Evolutionary conservation across 2,888 invertebrate species (phyloP).

Genomic region (Temnothorax ravouxi): DNA sequence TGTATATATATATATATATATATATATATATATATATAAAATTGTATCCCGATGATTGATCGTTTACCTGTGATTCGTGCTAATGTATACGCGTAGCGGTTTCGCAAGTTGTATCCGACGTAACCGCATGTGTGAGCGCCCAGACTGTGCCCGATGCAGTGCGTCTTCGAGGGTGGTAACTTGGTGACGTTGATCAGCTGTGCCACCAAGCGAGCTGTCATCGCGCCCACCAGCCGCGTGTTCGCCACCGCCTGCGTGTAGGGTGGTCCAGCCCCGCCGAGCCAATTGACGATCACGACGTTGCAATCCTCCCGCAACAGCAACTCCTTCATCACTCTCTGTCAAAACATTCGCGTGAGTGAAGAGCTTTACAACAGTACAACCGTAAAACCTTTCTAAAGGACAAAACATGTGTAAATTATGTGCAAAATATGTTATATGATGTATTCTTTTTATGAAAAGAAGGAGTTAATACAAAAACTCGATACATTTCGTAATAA

Average conservation of each 20-base stretch:
- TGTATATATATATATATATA: not conserved
- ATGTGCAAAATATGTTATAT: not conserved
- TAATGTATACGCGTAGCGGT: slow-evolving; percentile 88
- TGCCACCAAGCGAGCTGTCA: slow-evolving; percentile 91
- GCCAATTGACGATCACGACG: slow-evolving; percentile 95
- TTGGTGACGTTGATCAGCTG: slow-evolving; percentile 86
- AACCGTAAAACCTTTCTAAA: not conserved
- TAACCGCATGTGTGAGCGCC: slow-evolving; percentile 95
- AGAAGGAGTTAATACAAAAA: not conserved
- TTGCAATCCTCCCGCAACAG: slow-evolving; percentile 91
- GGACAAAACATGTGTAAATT: not conserved
- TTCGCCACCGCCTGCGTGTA: slow-evolving; percentile 98
- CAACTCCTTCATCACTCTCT: slow-evolving; percentile 91
- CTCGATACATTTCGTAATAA: not conserved
- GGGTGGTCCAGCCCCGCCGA: slow-evolving; percentile 94
- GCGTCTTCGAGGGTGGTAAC: slow-evolving; percentile 89
- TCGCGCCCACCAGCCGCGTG: slow-evolving; percentile 94
- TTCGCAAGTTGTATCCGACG: slow-evolving; percentile 91
- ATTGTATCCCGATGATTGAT: too few relatives aligned
- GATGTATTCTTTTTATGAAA: not conserved
- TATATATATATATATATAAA: too few relatives aligned
- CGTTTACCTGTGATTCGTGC: slow-evolving; percentile 93
- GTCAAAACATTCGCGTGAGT: slow-evolving; percentile 82
- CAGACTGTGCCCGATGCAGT: slow-evolving; percentile 95
- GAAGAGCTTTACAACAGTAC: not conserved